Evolutionary conservation across 2,113 vertebrate genomes (phyloP), one percentile per base, ranked within the genome.

Genomic region (Talpa occidentalis): DNA sequence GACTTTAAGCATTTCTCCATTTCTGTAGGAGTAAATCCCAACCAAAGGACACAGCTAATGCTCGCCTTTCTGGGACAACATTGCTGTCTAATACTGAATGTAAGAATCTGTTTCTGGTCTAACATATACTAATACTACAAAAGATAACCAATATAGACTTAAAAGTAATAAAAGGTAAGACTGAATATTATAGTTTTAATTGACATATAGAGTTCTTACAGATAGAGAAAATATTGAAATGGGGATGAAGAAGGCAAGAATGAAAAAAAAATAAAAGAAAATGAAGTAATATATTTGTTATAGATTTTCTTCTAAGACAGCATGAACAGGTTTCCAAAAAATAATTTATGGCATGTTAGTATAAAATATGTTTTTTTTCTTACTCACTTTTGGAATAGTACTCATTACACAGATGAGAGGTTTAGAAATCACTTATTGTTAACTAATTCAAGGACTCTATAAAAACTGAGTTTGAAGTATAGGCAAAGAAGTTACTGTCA

Each of bases 1-100:
- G n/a, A 32, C 88, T 88, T 94, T 87, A 42, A 90, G 72, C 30
- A 90, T 77, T 94, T 84, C 52, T 88, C 14, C 15, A 88, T 96
- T 95, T 67, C 78, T 62, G 81, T 1, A 80, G 78, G 79, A 59
- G 30, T 22, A 87, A 72, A 70, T 47, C 72, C 40, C n/a, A 93
- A 84, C 12, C 17, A 79, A 81, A 84, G 52, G 78, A 64, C 30
- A 64, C 5, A 83, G 60, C 35, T 16, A 88, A 87, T 32, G 21
- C 49, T 64, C 79, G 56, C 56, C 37, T 32, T 72, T 73, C 49
- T 82, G 40, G 54, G 54, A 21, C 19, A 22, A 56, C 24, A 40
- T 49, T 26, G 14, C 3, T 88, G 44, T 28, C 67, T 21, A 72
- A 87, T 76, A 74, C 24, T 76, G 19, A n/a, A 88, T 47, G 26